Conservation (phyloP, 1,140 invertebrate genomes). For the Atta colombica region DNA sequence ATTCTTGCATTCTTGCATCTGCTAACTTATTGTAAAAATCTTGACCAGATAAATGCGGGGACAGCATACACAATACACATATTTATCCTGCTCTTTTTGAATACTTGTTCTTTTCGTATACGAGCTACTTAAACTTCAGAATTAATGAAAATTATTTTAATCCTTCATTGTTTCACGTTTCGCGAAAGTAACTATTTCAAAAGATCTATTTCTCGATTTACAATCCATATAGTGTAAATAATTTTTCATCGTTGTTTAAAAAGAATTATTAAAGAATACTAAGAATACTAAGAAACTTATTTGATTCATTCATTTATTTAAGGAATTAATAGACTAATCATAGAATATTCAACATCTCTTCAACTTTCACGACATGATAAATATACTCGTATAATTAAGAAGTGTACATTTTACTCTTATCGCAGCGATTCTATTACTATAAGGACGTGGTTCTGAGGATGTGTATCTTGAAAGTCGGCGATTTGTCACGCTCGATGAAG, state of each 20-base stretch:
- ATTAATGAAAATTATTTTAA: background rate
- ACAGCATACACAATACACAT: no score
- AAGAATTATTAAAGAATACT: slow-evolving; percentile 1
- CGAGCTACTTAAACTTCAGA: background rate
- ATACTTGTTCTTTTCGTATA: background rate
- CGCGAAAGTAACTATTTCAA: background rate
- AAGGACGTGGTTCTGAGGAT: slow-evolving; percentile 22
- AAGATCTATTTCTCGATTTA: background rate
- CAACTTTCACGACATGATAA: slow-evolving; percentile 38
- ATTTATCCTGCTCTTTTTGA: no score
- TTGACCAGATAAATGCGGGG: no score
- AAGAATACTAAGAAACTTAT: background rate
- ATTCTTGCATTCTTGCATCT: no score
- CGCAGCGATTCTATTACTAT: slow-evolving; percentile 30
- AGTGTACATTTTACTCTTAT: slow-evolving; percentile 38
- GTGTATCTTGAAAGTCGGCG: slow-evolving; percentile 53
- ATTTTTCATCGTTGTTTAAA: background rate
- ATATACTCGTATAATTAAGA: slow-evolving; percentile 33
- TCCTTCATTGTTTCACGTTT: background rate
- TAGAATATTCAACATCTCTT: background rate
- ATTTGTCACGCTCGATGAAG: slow-evolving; percentile 77
- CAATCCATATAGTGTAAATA: background rate
- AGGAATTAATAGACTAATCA: slow-evolving; percentile 2
- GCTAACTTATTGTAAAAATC: no score
- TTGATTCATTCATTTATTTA: background rate